Evolutionary conservation across 2,113 vertebrate genomes (phyloP).

Genomic region (Pantherophis guttatus): DNA sequence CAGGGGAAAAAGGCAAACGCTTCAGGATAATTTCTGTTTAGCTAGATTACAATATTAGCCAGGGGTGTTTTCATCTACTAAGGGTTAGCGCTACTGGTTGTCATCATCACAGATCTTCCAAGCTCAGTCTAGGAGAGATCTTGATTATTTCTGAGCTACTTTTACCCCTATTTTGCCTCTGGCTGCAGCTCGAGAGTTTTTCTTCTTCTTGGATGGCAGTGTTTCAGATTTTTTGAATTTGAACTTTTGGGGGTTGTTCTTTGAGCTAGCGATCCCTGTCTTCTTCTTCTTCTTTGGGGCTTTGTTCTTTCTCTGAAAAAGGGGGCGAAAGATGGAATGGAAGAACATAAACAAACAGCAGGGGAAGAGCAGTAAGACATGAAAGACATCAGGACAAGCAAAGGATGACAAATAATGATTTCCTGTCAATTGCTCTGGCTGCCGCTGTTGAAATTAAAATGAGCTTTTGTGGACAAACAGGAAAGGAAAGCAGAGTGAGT

Average conservation of each 20-base stretch:
- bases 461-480: slow-evolving; percentile 18
- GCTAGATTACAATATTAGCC: slow-evolving; percentile 71
- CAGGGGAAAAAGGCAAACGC: neutral
- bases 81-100: slow-evolving; percentile 71
- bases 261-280: slow-evolving; percentile 85
- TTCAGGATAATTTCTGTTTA: slow-evolving; percentile 63
- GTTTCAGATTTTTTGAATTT: slow-evolving; percentile 87
- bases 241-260: slow-evolving; percentile 83
- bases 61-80: slow-evolving; percentile 72
- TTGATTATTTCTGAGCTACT: slow-evolving; percentile 82
- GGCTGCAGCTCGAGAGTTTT: slow-evolving; percentile 82
- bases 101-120: slow-evolving; percentile 93
- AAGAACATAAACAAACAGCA: slow-evolving; percentile 74
- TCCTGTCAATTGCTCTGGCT: slow-evolving; percentile 29
- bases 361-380: slow-evolving; percentile 49
- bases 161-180: slow-evolving; percentile 90
- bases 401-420: slow-evolving; percentile 3
- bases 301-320: slow-evolving; percentile 91
- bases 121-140: slow-evolving; percentile 80
- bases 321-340: slow-evolving; percentile 75
- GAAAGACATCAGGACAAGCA: slow-evolving; percentile 62
- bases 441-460: slow-evolving; percentile 57
- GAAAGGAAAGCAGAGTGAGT: slow-evolving; percentile 25
- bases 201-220: slow-evolving; percentile 87
- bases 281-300: slow-evolving; percentile 87